A percentile compares a stretch with the other conserved stretches of the same genome.
phyloP scores from a whole-genome alignment of 2,888 invertebrate genomes.

The Lycocerus yunnanus region DNA sequence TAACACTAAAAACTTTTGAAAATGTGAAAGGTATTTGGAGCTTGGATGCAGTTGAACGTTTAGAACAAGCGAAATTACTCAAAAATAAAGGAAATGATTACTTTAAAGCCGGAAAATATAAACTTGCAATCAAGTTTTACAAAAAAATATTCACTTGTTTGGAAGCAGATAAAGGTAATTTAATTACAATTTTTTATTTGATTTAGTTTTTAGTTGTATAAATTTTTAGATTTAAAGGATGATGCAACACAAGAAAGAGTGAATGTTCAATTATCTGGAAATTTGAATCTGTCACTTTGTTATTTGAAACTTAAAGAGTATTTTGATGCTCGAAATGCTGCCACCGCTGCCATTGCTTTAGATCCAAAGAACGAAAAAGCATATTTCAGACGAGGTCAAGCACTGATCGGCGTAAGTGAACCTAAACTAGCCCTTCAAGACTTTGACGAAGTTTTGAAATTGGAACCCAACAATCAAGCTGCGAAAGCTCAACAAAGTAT shows the following conservation, averaged over 20 bases:
- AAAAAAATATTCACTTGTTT: slow-evolving; percentile 72
- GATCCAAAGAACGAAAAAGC: slow-evolving; percentile 86
- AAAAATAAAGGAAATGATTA: slow-evolving; percentile 92
- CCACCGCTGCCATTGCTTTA: slow-evolving; percentile 75
- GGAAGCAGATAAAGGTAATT: slow-evolving; percentile 60
- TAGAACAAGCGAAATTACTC: slow-evolving; percentile 78
- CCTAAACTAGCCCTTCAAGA: slow-evolving; percentile 76
- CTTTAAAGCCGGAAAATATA: slow-evolving; percentile 79
- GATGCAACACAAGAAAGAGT: slow-evolving; percentile 56
- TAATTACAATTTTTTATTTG: background rate
- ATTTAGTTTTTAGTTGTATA: background rate
- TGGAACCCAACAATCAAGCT: slow-evolving; percentile 89
- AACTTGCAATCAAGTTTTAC: slow-evolving; percentile 85
- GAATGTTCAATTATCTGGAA: slow-evolving; percentile 68
- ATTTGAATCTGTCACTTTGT: slow-evolving; percentile 83
- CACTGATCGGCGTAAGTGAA: slow-evolving; percentile 74
- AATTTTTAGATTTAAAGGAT: slow-evolving; percentile 48
- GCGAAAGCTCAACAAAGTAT: slow-evolving; percentile 75
- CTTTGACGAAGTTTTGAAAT: slow-evolving; percentile 74
- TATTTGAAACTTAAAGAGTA: slow-evolving; percentile 75
- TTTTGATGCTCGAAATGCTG: slow-evolving; percentile 73
- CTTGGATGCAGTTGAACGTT: slow-evolving; percentile 75
- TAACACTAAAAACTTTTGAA: slow-evolving; percentile 84
- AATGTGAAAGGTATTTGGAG: slow-evolving; percentile 84
- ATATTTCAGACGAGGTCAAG: slow-evolving; percentile 85